phyloP scores from a whole-genome alignment of 2,888 invertebrate genomes.

The Apamea crenata region DNA sequence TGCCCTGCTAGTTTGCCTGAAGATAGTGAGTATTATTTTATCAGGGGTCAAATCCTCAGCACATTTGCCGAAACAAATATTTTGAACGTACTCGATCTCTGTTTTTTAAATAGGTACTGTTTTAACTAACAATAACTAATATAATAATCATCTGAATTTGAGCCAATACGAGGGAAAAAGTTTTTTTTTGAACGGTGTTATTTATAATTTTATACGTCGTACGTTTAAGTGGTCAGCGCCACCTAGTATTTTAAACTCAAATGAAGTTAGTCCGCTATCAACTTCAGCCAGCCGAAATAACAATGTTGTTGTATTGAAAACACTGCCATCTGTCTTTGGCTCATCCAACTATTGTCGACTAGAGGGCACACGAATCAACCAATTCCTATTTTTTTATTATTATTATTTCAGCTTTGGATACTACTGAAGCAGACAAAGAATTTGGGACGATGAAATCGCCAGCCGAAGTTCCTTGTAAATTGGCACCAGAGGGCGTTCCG shows the following conservation, averaged over 20 bases:
- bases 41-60: background rate
- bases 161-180: no score
- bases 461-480: conserved; percentile 24
- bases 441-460: background rate
- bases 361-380: background rate
- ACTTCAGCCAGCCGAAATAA: background rate
- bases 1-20: background rate
- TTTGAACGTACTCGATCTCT: background rate
- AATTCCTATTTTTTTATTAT: background rate
- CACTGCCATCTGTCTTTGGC: conserved; percentile 21
- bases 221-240: background rate
- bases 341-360: background rate
- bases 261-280: background rate
- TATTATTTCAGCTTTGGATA: background rate
- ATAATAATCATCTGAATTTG: no score
- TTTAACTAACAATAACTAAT: no score
- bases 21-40: conserved; percentile 15
- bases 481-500: background rate
- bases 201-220: no score
- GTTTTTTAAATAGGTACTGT: no score
- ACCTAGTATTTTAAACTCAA: background rate
- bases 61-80: background rate
- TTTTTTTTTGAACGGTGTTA: background rate
- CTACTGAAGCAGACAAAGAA: background rate
- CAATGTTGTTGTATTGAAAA: background rate